These are phyloP conservation scores for Melanogrammus aeglefinus DNA, from an alignment of 2,797 vertebrate species.

Conservation along the genomic window DNA sequence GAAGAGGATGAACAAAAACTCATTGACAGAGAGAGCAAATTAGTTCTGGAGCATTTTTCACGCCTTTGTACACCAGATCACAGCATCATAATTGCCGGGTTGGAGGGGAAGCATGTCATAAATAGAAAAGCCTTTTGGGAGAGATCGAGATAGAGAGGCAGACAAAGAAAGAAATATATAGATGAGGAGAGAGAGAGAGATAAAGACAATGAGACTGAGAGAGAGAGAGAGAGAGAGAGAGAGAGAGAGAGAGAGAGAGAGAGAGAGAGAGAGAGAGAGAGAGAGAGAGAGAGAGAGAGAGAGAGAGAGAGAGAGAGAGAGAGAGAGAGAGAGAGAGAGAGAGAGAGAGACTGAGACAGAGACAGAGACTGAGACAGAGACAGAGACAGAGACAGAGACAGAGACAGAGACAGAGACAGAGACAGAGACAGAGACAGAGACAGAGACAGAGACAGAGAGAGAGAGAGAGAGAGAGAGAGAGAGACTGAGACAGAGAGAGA, in stretches of 20 bases:
- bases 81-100: conserved; percentile 56
- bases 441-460: conserved; percentile 6
- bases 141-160: not conserved
- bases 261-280: conserved; percentile 18
- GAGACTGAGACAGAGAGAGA: conserved; percentile 17
- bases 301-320: conserved; percentile 13
- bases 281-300: conserved; percentile 8
- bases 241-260: not conserved
- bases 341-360: conserved; percentile 17
- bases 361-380: not conserved
- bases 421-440: conserved; percentile 8
- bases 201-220: conserved; percentile 4
- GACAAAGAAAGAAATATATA: not conserved
- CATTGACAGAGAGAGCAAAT: conserved; percentile 67
- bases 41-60: conserved; percentile 74
- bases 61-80: conserved; percentile 71
- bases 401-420: conserved; percentile 15
- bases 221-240: conserved; percentile 7
- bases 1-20: conserved; percentile 35
- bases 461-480: not conserved
- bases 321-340: not conserved
- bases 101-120: conserved; percentile 32
- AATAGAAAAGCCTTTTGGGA: conserved; percentile 21
- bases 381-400: conserved; percentile 13
- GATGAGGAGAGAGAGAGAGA: conserved; percentile 17